Conservation (phyloP, 2,797 vertebrate species). For the Chlorospingus flavigularis region DNA sequence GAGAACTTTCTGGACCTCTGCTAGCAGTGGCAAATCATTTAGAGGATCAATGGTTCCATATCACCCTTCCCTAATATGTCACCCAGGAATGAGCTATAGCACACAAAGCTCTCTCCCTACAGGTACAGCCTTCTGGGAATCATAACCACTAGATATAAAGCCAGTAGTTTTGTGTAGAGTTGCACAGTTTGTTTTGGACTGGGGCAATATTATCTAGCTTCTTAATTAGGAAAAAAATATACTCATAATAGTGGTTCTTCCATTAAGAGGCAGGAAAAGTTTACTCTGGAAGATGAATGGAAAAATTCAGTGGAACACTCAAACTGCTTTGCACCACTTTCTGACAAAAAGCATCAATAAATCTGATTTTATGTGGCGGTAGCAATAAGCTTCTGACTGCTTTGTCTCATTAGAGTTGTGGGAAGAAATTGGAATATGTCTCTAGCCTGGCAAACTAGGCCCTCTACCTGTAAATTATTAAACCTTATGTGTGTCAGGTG, state of each 20-base stretch:
- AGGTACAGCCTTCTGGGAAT: neutral
- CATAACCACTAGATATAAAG: neutral
- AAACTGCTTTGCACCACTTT: neutral
- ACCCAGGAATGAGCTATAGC: neutral
- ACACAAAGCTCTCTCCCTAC: neutral
- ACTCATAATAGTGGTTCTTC: neutral
- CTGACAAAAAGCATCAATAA: conserved; percentile 38
- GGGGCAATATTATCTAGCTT: neutral
- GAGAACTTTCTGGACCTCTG: neutral
- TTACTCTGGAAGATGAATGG: neutral
- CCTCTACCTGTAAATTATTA: conserved; percentile 52
- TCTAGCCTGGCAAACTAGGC: conserved; percentile 16
- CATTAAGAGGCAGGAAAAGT: neutral
- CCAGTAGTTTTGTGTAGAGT: neutral
- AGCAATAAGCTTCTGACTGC: conserved; percentile 51
- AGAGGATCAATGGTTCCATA: neutral
- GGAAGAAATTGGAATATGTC: conserved; percentile 49
- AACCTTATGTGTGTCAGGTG: conserved; percentile 18
- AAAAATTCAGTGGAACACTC: conserved; percentile 12
- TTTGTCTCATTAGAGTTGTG: conserved; percentile 47
- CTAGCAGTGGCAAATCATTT: neutral
- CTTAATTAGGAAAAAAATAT: neutral
- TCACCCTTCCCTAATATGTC: neutral
- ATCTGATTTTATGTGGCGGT: conserved; percentile 26
- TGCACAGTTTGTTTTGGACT: neutral